Conservation (phyloP, 2,113 vertebrate species). For the Lanius ludovicianus region DNA sequence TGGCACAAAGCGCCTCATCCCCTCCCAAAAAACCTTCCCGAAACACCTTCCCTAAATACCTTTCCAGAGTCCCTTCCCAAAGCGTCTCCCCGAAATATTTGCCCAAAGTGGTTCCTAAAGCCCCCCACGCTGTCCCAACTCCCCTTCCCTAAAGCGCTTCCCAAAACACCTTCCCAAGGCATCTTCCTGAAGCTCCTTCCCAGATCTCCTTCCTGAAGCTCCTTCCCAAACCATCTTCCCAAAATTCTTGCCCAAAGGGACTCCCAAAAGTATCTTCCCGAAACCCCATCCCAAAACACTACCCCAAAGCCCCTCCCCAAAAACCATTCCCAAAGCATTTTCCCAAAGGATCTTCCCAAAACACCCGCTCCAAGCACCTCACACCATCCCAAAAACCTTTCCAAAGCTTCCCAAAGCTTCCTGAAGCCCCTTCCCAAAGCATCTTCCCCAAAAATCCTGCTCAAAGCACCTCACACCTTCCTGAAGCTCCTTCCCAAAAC, state of each 20-base stretch:
- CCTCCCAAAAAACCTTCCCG: neutral
- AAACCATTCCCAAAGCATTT: neutral
- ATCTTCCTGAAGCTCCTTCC: neutral
- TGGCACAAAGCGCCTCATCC: neutral
- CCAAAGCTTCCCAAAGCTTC: neutral
- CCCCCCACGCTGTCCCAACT: fast-evolving
- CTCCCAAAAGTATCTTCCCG: neutral
- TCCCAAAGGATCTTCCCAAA: neutral
- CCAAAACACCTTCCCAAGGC: neutral
- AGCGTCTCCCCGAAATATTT: neutral
- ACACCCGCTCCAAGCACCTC: neutral
- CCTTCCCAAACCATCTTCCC: neutral
- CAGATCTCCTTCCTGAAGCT: no score
- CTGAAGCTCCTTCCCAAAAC: neutral
- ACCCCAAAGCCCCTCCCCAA: neutral
- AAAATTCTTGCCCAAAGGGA: neutral
- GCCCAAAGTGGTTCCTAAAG: neutral
- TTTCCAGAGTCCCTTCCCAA: neutral
- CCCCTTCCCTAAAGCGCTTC: neutral
- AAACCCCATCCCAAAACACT: neutral
- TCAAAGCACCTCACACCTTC: neutral
- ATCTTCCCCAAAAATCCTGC: neutral
- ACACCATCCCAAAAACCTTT: neutral
- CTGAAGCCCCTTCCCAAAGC: neutral
- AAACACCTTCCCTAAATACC: fast-evolving